Percentiles rank a stretch among this genome's conserved stretches.
These are phyloP conservation scores for Mythimna albipuncta DNA, from an alignment of 2,888 invertebrate genomes.

Conservation along the genomic window DNA sequence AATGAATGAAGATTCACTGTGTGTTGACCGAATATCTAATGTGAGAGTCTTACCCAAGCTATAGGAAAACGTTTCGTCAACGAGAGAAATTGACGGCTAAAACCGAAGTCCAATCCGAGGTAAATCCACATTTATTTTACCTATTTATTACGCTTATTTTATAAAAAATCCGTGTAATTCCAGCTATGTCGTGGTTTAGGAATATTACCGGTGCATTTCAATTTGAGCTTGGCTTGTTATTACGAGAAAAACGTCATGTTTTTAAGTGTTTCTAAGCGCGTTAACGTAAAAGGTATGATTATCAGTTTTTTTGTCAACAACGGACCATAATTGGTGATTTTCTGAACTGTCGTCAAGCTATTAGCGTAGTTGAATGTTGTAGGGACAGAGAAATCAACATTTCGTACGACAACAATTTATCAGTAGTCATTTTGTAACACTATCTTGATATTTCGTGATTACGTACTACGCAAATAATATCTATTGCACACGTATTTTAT, in stretches of 20 bases:
- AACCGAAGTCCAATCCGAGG: conserved; percentile 70
- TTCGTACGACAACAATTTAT: conserved; percentile 6
- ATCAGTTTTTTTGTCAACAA: conserved; percentile 69
- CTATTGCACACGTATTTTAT: conserved; percentile 19
- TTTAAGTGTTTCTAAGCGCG: conserved; percentile 30
- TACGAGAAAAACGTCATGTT: conserved; percentile 20
- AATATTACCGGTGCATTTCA: conserved; percentile 36
- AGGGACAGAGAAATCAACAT: conserved; percentile 10
- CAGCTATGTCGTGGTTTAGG: conserved; percentile 56
- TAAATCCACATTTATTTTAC: conserved; percentile 74
- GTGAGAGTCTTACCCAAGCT: conserved; percentile 34
- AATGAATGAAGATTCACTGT: conserved; percentile 42
- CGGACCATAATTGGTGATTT: conserved; percentile 51
- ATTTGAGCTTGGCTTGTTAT: conserved; percentile 41
- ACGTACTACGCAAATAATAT: conserved; percentile 32
- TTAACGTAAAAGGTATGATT: conserved; percentile 51
- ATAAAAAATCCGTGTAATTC: conserved; percentile 69
- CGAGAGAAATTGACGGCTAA: conserved; percentile 52
- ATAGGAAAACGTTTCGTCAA: conserved; percentile 36
- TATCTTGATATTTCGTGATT: conserved; percentile 26
- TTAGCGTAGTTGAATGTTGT: conserved; percentile 11
- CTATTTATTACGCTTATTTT: conserved; percentile 69
- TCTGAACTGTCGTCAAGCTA: conserved; percentile 24
- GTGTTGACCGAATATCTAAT: conserved; percentile 31
- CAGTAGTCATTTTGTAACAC: background rate